Conservation (phyloP, 2,797 vertebrate genomes). For the Synaphobranchus kaupii region DNA sequence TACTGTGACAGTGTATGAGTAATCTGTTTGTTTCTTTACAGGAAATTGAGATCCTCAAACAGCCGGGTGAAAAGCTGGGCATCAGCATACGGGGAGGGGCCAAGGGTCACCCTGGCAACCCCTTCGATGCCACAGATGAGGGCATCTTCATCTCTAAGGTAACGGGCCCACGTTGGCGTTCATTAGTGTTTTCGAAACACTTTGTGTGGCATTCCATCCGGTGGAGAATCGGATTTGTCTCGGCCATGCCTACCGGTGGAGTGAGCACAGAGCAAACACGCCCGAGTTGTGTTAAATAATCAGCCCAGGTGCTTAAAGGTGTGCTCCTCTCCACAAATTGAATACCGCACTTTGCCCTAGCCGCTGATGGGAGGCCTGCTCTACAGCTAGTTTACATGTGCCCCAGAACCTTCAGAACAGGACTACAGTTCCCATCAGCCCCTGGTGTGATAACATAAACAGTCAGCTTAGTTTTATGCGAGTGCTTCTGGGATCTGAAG, state of each 20-base stretch:
- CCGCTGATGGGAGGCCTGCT: not conserved
- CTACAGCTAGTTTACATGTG: too few species aligned
- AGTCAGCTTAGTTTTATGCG: not conserved
- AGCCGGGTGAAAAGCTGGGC: conserved; percentile 91
- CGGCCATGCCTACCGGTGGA: too few species aligned
- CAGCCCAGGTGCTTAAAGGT: too few species aligned
- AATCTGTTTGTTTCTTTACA: conserved; percentile 48
- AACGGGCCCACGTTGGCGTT: conserved; percentile 3
- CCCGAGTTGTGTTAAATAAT: too few species aligned
- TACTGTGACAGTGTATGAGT: not conserved
- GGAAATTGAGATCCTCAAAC: conserved; percentile 90
- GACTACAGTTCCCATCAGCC: conserved; percentile 7
- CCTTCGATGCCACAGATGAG: conserved; percentile 90
- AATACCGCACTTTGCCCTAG: too few species aligned
- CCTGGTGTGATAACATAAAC: not conserved
- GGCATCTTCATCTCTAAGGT: conserved; percentile 99
- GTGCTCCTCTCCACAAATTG: too few species aligned
- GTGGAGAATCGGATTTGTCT: too few species aligned
- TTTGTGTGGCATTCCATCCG: too few species aligned
- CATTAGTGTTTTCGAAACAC: not conserved
- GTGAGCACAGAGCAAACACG: too few species aligned
- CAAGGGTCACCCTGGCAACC: conserved; percentile 93
- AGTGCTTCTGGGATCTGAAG: not conserved
- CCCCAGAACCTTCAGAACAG: not conserved
- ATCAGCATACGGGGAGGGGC: conserved; percentile 96